A percentile compares a stretch with the other conserved stretches of the same genome.
Conservation (phyloP, 2,888 invertebrate species). For the Acronicta psi region DNA sequence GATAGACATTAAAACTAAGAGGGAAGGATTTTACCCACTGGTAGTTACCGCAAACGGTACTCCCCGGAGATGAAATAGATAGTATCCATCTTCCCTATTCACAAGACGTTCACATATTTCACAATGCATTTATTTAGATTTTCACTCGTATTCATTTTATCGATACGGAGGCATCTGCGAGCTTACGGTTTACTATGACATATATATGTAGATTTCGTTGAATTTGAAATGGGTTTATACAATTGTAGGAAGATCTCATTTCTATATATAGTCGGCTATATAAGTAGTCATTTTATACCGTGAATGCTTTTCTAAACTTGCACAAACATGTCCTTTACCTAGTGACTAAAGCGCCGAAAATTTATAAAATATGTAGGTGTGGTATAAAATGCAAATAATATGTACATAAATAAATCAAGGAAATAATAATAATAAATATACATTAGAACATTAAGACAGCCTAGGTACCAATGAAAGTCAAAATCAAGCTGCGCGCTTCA, state of each 20-base stretch:
- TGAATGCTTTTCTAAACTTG: too few species aligned
- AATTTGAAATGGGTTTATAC: constrained; percentile 28
- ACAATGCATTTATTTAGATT: constrained; percentile 56
- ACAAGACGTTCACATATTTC: constrained; percentile 49
- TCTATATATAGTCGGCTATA: background rate
- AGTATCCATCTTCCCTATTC: constrained; percentile 51
- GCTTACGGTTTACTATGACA: constrained; percentile 22
- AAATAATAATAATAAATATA: too few species aligned
- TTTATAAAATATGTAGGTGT: too few species aligned
- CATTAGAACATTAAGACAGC: too few species aligned
- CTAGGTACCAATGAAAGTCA: too few species aligned
- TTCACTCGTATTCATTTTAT: constrained; percentile 53
- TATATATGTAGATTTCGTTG: constrained; percentile 8
- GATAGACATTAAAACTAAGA: constrained; percentile 55
- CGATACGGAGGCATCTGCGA: constrained; percentile 36
- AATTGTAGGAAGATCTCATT: constrained; percentile 1
- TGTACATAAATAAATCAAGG: too few species aligned
- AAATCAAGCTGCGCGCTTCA: too few species aligned
- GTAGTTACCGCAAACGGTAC: constrained; percentile 46
- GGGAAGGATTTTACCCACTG: constrained; percentile 44
- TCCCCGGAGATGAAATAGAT: constrained; percentile 56
- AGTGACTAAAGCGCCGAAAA: too few species aligned
- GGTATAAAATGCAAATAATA: too few species aligned
- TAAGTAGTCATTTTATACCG: too few species aligned
- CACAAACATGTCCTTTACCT: too few species aligned